Conservation (phyloP, 2,888 invertebrate species). For the Vanessa cardui region DNA sequence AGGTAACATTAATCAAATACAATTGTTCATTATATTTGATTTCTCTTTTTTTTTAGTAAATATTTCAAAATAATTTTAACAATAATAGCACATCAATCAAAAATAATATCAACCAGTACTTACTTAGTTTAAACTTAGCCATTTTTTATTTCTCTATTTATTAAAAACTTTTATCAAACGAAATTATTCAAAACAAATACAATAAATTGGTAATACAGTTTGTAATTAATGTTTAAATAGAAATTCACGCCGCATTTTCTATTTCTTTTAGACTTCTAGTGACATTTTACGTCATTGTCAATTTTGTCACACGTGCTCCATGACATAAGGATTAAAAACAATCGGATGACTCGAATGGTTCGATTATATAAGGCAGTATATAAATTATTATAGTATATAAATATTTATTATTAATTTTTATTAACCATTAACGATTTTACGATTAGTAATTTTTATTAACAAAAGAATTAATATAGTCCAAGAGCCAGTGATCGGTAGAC, state of each 20-base stretch:
- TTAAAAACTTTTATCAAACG: neutral
- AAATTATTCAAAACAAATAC: neutral
- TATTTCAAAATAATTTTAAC: neutral
- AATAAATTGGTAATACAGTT: neutral
- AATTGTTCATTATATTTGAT: neutral
- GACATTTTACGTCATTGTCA: slow-evolving; percentile 7
- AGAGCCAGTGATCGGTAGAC: too few species aligned
- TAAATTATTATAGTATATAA: too few species aligned
- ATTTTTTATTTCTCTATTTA: slow-evolving; percentile 42
- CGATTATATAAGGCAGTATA: neutral
- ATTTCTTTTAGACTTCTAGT: neutral
- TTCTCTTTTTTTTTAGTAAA: neutral
- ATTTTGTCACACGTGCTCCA: slow-evolving; percentile 12
- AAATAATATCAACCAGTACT: slow-evolving; percentile 14
- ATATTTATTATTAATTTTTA: too few species aligned
- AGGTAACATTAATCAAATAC: too few species aligned
- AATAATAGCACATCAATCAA: slow-evolving; percentile 13
- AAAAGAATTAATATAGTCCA: too few species aligned
- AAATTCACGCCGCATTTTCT: slow-evolving; percentile 1
- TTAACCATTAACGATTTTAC: too few species aligned
- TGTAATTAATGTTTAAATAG: neutral
- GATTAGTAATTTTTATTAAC: too few species aligned
- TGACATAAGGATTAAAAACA: neutral
- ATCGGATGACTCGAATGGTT: neutral
- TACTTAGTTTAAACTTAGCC: slow-evolving; percentile 61